Base-by-base conservation (phyloP, 1,140 invertebrate species). In the Atta cephalotes region DNA sequence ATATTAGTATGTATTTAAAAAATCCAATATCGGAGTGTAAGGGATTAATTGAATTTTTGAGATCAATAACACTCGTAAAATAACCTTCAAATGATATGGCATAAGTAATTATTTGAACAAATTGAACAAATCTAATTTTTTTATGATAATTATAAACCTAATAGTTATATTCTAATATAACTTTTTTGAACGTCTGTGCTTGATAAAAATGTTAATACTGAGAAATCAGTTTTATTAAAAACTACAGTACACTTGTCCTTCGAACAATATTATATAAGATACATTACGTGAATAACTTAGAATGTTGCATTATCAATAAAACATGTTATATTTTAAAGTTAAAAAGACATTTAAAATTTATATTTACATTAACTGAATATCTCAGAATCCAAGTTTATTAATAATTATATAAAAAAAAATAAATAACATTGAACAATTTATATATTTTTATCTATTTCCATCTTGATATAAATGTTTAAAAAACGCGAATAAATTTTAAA, bases 181-280 rank as follows among this genome's bases (percentile, higher is more conserved):
- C 31, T 74, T 56, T 18, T 49, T 60, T n/a, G 31, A 76, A 76
- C 12, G 25, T 49, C 39, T 45, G 9, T 49, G 21, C 16, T 77
- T 65, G 60, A 66, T 5, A 6, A 49, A 76, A 79, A 65, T 31
- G 16, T 79, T 49, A 79, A 79, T 39, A 31, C 39, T 51, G 25
- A 78, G 14, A 77, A 78, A 65, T 77, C n/a, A 60, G n/a, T 14
- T 74, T 45, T 45, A 10, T 45, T 5, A 21, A 12, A 58, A 58
- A 39, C 28, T 39, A 35, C 10, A 45, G 39, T 56, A 51, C 14
- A 31, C 25, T 31, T 45, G 14, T 58, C n/a, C 31, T 74, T 60
- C 31, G 39, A 16, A 60, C 21, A 60, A 31, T 21, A n/a, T 60
- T 21, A 76, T 14, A 31, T 60, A 60, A 60, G n/a, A 39, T 58